Base-by-base conservation (phyloP, 92 coral and sea anemone species). In the Zoanthus sansibaricus region DNA sequence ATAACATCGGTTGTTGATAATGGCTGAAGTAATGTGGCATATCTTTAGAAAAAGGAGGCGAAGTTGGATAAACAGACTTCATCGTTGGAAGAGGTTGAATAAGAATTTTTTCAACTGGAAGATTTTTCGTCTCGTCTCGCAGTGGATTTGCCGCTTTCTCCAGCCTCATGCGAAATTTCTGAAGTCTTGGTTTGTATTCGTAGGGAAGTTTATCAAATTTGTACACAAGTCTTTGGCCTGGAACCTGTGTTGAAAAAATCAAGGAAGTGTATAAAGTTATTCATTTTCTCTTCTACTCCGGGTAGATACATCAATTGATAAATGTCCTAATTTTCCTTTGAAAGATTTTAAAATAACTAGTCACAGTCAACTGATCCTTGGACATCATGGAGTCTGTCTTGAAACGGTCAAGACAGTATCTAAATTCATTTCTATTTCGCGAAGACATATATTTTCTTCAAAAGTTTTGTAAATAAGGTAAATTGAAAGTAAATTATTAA, bases 191-290 rank as follows among this genome's bases (percentile, higher is more conserved):
- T 69, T 64, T 80, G 75, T 80, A 80, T 13, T 80, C 62, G 45
- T 80, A 80, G 21, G 85, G 85, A 2, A 80, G 62, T 7, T 66
- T 64, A 55, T 80, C 85, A 44, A 80, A 80, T 47, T 80, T 80
- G 75, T 80, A 80, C 44, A 80, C 85, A 80, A 80, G 85, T 64
- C 85, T 80, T 67, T 80, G 85, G 46, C 75, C 85, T 12, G 75
- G 75, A 7, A 80, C 85, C 85, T 80, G 54, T 67, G 18, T 31
- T 44, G 56, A n/a, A 62, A 13, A 15, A 37, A 18, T 5, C 7
- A 21, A 76, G 52, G 0, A 13, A 62, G 25, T 49, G 12, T 1
- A 1, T 7, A 62, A 7, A 3, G 8, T 62, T 62, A 17, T 17
- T 62, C 21, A 9, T 17, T 62, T 17, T 9, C 10, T 62, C n/a